phyloP scores from a whole-genome alignment of 2,888 invertebrate genomes.

The Dryadula phaetusa region DNA sequence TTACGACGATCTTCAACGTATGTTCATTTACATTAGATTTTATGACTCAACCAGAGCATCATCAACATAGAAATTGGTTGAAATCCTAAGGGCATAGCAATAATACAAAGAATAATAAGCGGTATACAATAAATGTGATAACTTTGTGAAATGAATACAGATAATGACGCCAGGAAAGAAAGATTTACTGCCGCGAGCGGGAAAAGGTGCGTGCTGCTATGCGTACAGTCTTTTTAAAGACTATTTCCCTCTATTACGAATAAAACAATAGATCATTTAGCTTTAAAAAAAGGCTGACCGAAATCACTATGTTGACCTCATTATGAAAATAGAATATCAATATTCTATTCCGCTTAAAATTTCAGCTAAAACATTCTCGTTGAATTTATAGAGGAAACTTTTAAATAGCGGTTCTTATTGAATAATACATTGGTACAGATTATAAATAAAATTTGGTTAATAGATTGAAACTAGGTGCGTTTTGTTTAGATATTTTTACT shows the following conservation, averaged over 20 bases:
- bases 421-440: too few species aligned
- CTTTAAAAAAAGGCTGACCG: neutral
- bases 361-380: neutral
- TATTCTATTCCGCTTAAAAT: neutral
- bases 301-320: slow-evolving; percentile 8
- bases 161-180: slow-evolving; percentile 32
- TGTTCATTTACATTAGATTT: slow-evolving; percentile 13
- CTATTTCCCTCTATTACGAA: slow-evolving; percentile 16
- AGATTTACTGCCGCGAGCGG: slow-evolving; percentile 33
- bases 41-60: neutral
- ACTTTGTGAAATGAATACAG: slow-evolving; percentile 30
- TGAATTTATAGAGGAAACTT: neutral
- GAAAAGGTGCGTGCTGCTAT: slow-evolving; percentile 25
- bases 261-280: slow-evolving; percentile 5
- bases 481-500: slow-evolving; percentile 1
- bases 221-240: slow-evolving; percentile 20
- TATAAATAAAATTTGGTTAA: too few species aligned
- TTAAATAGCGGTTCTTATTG: too few species aligned
- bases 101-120: slow-evolving; percentile 34
- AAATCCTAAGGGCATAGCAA: slow-evolving; percentile 23
- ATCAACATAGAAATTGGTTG: slow-evolving; percentile 23
- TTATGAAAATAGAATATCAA: slow-evolving; percentile 3
- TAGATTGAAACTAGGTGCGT: neutral
- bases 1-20: slow-evolving; percentile 8
- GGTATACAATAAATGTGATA: slow-evolving; percentile 35